Percentiles rank a stretch among this genome's conserved stretches.
These are phyloP conservation scores for Amphipoea lucens DNA, from an alignment of 2,888 invertebrate genomes.

Conservation along the genomic window DNA sequence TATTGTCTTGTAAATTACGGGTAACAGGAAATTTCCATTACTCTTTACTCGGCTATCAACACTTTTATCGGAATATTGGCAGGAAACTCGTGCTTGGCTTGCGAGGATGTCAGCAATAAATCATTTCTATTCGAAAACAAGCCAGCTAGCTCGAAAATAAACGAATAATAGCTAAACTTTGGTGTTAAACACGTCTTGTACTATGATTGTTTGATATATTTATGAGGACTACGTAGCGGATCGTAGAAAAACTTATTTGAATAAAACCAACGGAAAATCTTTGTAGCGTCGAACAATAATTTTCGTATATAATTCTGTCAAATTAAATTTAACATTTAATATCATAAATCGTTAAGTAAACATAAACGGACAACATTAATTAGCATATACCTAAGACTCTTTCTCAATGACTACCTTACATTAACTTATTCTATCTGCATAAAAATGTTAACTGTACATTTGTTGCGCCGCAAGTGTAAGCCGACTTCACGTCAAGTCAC, in stretches of 20 bases:
- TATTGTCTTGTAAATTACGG: slow-evolving; percentile 44
- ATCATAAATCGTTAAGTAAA: too few relatives aligned
- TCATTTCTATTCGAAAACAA: slow-evolving; percentile 59
- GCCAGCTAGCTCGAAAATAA: slow-evolving; percentile 44
- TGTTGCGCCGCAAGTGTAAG: slow-evolving; percentile 34
- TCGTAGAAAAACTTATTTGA: slow-evolving; percentile 5
- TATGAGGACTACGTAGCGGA: slow-evolving; percentile 24
- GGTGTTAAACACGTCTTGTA: slow-evolving; percentile 46
- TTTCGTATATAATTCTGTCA: not conserved
- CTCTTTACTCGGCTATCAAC: slow-evolving; percentile 54
- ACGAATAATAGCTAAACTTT: slow-evolving; percentile 55
- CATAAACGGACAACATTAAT: too few relatives aligned
- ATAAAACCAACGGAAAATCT: not conserved
- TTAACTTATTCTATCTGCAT: not conserved
- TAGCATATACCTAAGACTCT: not conserved
- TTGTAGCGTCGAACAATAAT: not conserved
- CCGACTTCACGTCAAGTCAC: slow-evolving; percentile 12
- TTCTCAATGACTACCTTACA: not conserved
- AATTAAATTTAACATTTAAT: too few relatives aligned
- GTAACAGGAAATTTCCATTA: slow-evolving; percentile 49
- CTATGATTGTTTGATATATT: slow-evolving; percentile 32
- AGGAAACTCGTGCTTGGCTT: slow-evolving; percentile 64
- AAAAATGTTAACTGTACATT: slow-evolving; percentile 16
- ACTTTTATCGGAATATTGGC: slow-evolving; percentile 65
- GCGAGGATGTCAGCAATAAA: slow-evolving; percentile 60